A percentile compares a stretch with the other conserved stretches of the same genome.
Evolutionary conservation across 2,888 invertebrate species (phyloP).

Genomic region (Drosophila pseudotalamancana): DNA sequence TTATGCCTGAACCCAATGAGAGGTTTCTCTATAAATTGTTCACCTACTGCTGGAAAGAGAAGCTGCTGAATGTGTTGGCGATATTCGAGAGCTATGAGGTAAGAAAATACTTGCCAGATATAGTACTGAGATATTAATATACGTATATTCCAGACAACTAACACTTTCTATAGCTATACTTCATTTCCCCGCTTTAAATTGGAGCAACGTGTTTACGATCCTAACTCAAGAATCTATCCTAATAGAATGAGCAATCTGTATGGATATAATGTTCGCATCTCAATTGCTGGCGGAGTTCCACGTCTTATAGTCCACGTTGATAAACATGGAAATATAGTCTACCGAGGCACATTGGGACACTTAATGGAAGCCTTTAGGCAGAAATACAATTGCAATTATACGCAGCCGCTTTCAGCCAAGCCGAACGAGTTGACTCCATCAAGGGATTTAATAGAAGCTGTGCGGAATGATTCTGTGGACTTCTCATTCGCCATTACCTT

Average conservation of each 20-base stretch:
- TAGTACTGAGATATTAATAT: no score
- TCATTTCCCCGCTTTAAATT: slow-evolving; percentile 68
- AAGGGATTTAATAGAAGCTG: slow-evolving; percentile 51
- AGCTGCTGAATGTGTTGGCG: slow-evolving; percentile 71
- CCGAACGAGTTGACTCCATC: slow-evolving; percentile 38
- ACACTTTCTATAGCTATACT: slow-evolving; percentile 64
- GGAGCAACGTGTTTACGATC: slow-evolving; percentile 36
- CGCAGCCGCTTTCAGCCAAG: slow-evolving; percentile 47
- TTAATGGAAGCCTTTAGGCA: slow-evolving; percentile 64
- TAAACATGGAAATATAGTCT: slow-evolving; percentile 28
- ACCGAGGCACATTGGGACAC: slow-evolving; percentile 71
- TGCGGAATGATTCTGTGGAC: slow-evolving; percentile 67
- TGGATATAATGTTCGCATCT: slow-evolving; percentile 60
- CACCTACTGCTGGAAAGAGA: slow-evolving; percentile 60
- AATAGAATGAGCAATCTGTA: slow-evolving; percentile 60
- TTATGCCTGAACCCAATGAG: slow-evolving; percentile 22
- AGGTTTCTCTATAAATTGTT: slow-evolving; percentile 56
- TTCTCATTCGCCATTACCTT: slow-evolving; percentile 64
- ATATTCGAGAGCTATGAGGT: slow-evolving; percentile 67
- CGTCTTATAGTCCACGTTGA: slow-evolving; percentile 66
- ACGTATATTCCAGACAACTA: slow-evolving; percentile 41
- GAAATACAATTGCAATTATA: slow-evolving; percentile 63
- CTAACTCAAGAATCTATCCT: slow-evolving; percentile 46
- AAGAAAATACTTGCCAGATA: not conserved
- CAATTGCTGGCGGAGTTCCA: slow-evolving; percentile 70